Base-by-base conservation (phyloP, 2,797 vertebrate genomes). In the Gadopsis bispinosus region DNA sequence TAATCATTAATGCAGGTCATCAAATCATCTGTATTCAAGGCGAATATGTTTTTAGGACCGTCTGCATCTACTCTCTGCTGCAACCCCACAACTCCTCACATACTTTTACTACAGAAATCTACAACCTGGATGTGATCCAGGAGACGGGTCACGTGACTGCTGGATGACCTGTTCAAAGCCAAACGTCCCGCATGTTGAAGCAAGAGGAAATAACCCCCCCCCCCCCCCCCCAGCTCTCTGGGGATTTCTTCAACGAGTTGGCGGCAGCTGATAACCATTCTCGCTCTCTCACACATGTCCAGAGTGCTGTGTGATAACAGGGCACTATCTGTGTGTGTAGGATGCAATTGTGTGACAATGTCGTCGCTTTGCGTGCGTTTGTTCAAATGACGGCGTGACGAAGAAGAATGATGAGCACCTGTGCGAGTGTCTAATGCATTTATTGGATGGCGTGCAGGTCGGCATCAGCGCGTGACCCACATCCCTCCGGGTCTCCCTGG, bases 271-370 rank as follows among this genome's bases (percentile, higher is more conserved):
- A 67, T 69, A 60, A 66, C 19, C 0, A 13, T 64, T 53, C 50
- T 12, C 56, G 47, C 61, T 45, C 78, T 73, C 50, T 43, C 69
- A 29, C 20, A 43, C 19, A 20, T 17, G 3, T 22, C 1, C 37
- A n/a, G 7, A 54, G 9, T 5, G 16, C 56, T 35, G 64, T 22
- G 71, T 22, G 43, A 63, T 60, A 41, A 12, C 31, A 9, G 16
- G 17, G 58, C 26, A 26, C 41, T 4, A 13, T 29, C 41, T 35
- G 50, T 51, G 64, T 56, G 16, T 1, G 17, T 37, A 16, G 22
- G 33, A 50, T 59, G 69, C 60, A 70, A 73, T 39, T 71, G 81
- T 71, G 80, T 76, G 62, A 79, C 87, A 70, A 83, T 83, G 83
- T 85, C 83, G 75, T 72, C 45, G 26, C 12, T 26, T 67, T 68